Conservation (phyloP, 1,140 invertebrate species). For the Aradophagus sp. region DNA sequence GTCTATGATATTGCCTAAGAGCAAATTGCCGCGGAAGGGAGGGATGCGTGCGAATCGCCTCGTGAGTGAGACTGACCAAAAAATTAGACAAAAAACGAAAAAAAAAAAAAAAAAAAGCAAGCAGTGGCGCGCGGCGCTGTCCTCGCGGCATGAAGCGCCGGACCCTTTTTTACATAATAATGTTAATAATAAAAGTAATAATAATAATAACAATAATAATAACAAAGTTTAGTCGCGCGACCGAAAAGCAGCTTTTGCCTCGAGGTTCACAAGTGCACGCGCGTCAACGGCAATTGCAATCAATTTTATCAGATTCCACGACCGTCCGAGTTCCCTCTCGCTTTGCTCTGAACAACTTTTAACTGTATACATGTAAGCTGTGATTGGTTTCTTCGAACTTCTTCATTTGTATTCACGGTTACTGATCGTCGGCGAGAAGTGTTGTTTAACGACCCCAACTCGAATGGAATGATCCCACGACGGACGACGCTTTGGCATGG, state of each 20-base stretch:
- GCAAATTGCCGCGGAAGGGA: slow-evolving; percentile 4
- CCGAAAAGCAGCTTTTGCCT: background rate
- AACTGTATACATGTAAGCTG: slow-evolving; percentile 43
- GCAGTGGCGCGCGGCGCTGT: too few species aligned
- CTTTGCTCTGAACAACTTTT: slow-evolving; percentile 18
- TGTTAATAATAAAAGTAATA: too few species aligned
- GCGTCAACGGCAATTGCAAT: background rate
- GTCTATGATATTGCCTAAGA: slow-evolving; percentile 19
- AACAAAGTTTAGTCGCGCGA: slow-evolving; percentile 34
- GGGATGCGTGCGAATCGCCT: slow-evolving; percentile 2
- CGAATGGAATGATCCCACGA: slow-evolving; percentile 25
- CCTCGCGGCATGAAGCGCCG: too few species aligned
- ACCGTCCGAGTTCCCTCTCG: slow-evolving; percentile 3
- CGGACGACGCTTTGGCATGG: slow-evolving; percentile 29
- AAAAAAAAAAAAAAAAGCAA: background rate
- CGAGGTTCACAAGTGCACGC: background rate
- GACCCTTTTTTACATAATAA: too few species aligned
- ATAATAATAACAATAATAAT: too few species aligned
- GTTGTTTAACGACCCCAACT: slow-evolving; percentile 39
- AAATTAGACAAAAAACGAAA: too few species aligned
- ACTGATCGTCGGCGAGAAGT: slow-evolving; percentile 22
- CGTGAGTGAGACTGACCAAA: slow-evolving; percentile 25
- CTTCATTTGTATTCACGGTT: slow-evolving; percentile 34
- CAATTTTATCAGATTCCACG: slow-evolving; percentile 7
- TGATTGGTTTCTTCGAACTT: slow-evolving; percentile 52